Evolutionary conservation across 92 coral and sea anemone species (phyloP).

Genomic region (Actinernus sp.): DNA sequence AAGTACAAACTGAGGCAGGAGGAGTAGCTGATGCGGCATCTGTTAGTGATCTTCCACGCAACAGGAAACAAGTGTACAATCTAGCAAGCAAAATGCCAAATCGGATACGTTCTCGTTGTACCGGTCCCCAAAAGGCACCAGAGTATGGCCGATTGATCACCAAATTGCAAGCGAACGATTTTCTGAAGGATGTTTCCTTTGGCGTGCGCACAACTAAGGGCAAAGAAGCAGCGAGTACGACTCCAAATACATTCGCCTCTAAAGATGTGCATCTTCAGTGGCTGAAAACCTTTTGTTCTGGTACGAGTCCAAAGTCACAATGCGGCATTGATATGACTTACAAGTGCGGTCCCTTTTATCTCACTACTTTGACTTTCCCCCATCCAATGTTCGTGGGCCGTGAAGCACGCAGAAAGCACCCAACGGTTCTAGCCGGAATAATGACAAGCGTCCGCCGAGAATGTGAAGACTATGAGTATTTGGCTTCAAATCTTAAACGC

Average conservation of each 20-base stretch:
- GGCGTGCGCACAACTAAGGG: conserved; percentile 7
- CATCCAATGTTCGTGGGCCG: conserved; percentile 33
- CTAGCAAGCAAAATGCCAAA: conserved; percentile 4
- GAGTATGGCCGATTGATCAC: conserved; percentile 31
- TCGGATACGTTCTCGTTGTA: conserved; percentile 1
- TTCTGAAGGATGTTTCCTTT: conserved; percentile 30
- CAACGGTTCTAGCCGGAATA: conserved; percentile 42
- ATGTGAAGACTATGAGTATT: conserved; percentile 35
- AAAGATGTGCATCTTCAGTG: conserved; percentile 11
- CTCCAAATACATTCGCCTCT: conserved; percentile 17
- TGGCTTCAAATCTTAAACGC: conserved; percentile 15
- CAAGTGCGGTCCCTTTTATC: conserved; percentile 50
- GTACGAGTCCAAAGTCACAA: conserved; percentile 14
- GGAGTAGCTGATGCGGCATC: conserved; percentile 21
- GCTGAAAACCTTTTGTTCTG: conserved; percentile 27
- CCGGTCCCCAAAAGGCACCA: conserved; percentile 29
- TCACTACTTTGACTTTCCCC: conserved; percentile 44
- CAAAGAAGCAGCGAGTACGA: conserved; percentile 7
- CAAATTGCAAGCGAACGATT: conserved; percentile 31
- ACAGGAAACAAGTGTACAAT: conserved; percentile 47
- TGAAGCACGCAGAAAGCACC: conserved; percentile 26
- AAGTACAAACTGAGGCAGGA: conserved; percentile 21
- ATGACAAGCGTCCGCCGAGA: conserved; percentile 48
- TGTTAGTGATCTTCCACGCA: conserved; percentile 21
- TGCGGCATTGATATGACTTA: conserved; percentile 44